These are phyloP conservation scores for Malacoraja senta DNA, from an alignment of 2,797 vertebrate species.

Conservation along the genomic window DNA sequence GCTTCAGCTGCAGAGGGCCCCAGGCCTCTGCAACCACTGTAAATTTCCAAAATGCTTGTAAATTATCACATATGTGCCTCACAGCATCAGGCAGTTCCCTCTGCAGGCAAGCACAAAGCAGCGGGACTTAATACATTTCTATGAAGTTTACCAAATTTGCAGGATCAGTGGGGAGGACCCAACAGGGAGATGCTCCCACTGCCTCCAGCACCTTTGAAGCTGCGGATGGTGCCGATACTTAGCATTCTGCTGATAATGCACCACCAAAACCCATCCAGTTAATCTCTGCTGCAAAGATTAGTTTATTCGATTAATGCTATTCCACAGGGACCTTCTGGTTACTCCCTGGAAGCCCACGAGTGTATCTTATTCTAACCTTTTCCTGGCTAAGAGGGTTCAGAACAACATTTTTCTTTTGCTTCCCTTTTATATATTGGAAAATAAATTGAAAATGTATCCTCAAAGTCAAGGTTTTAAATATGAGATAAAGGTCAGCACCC, in stretches of 20 bases:
- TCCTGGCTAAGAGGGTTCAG: constrained; percentile 58
- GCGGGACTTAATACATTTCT: constrained; percentile 68
- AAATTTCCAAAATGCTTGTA: constrained; percentile 54
- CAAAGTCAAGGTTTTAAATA: constrained; percentile 68
- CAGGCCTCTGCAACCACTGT: constrained; percentile 50
- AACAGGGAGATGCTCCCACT: constrained; percentile 51
- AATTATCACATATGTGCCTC: constrained; percentile 63
- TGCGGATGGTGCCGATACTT: constrained; percentile 56
- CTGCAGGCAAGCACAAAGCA: constrained; percentile 63
- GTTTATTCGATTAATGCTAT: constrained; percentile 67
- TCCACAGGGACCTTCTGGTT: constrained; percentile 54
- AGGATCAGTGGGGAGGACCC: constrained; percentile 63
- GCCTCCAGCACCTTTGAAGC: constrained; percentile 58
- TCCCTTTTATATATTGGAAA: constrained; percentile 67
- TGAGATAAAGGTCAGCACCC: constrained; percentile 60
- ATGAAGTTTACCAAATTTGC: constrained; percentile 70
- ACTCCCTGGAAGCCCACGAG: constrained; percentile 53
- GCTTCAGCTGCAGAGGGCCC: constrained; percentile 59
- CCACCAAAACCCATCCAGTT: constrained; percentile 53
- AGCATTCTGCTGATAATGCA: constrained; percentile 56
- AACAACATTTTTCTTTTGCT: constrained; percentile 57
- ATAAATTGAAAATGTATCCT: constrained; percentile 74
- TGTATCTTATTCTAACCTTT: constrained; percentile 53
- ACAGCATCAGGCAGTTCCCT: constrained; percentile 56
- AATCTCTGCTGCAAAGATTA: constrained; percentile 64